Conservation (phyloP, 2,797 vertebrate genomes). For the Petrocephalus schoutedeni region DNA sequence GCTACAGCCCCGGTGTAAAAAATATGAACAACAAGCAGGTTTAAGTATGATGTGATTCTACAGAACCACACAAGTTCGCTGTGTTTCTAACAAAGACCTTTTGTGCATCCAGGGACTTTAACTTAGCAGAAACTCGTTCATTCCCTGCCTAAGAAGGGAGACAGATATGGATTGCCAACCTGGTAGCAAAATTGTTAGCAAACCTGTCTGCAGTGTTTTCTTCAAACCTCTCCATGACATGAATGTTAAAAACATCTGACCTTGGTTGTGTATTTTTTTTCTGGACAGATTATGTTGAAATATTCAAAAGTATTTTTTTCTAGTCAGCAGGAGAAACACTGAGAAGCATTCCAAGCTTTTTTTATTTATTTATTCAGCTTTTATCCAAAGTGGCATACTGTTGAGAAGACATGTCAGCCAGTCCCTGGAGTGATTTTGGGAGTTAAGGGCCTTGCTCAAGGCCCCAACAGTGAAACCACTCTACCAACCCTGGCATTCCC, state of each 20-base stretch:
- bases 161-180: neutral
- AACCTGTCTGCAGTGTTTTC: neutral
- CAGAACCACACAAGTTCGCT: neutral
- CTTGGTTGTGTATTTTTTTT: neutral
- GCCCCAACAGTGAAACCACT: neutral
- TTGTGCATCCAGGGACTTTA: neutral
- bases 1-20: neutral
- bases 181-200: neutral
- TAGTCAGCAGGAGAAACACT: conserved; percentile 18
- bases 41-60: neutral
- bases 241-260: neutral
- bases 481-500: neutral
- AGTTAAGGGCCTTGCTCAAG: neutral
- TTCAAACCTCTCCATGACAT: neutral
- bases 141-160: neutral
- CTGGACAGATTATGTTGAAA: neutral
- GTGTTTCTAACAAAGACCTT: conserved; percentile 9
- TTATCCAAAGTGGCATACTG: neutral
- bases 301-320: neutral
- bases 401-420: neutral
- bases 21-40: neutral
- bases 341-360: conserved; percentile 47
- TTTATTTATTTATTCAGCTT: neutral
- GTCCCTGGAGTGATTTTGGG: neutral
- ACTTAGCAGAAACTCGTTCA: neutral